Conservation (phyloP, 2,113 vertebrate species). For the Glareola pratincola region DNA sequence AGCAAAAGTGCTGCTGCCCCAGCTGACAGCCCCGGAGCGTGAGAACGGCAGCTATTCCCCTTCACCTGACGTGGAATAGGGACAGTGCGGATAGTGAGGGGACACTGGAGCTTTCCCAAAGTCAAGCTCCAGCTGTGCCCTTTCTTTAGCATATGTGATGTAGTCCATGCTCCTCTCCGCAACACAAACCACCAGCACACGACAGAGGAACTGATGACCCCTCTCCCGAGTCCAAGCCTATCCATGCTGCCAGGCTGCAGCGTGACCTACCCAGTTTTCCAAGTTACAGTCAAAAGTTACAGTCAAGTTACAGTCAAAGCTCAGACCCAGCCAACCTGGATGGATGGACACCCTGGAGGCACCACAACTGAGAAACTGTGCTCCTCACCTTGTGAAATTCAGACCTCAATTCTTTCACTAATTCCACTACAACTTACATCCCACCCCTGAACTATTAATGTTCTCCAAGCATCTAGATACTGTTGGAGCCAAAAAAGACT, state of each 20-base stretch:
- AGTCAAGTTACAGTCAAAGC: neutral
- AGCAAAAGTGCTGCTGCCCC: neutral
- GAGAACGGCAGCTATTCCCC: neutral
- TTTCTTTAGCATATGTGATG: neutral
- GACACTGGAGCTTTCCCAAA: neutral
- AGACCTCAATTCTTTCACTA: neutral
- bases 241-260: neutral
- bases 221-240: neutral
- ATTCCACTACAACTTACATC: neutral
- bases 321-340: neutral
- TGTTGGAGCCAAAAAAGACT: neutral
- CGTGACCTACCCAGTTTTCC: neutral
- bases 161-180: neutral
- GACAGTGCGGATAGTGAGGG: neutral
- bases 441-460: neutral
- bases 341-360: neutral
- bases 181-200: accelerated
- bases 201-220: accelerated
- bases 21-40: neutral
- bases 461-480: neutral
- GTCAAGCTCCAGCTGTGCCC: neutral
- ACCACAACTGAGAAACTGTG: neutral
- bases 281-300: neutral
- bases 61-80: accelerated
- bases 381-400: neutral